These are phyloP conservation scores for Pogonocherus hispidulus DNA, from an alignment of 2,888 invertebrate species.

Conservation along the genomic window DNA sequence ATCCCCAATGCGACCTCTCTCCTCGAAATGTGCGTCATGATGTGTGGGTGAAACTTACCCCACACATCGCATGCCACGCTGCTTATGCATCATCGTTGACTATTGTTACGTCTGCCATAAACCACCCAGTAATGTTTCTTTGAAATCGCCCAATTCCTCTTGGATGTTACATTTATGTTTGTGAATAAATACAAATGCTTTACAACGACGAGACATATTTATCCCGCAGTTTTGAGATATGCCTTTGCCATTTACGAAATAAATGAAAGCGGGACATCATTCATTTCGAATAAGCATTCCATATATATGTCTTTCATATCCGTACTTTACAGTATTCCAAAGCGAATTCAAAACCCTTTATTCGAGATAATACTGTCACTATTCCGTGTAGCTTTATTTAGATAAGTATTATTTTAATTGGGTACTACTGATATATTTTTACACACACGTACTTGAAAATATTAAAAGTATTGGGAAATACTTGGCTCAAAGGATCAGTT, in stretches of 20 bases:
- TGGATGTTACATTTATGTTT: slow-evolving; percentile 17
- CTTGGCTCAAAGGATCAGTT: too few relatives aligned
- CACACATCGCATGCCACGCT: slow-evolving; percentile 20
- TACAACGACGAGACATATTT: background rate
- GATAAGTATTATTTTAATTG: too few relatives aligned
- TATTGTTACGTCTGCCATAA: slow-evolving; percentile 27
- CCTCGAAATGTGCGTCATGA: slow-evolving; percentile 41
- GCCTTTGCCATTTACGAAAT: background rate
- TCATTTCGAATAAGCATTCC: background rate
- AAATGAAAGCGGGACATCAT: background rate
- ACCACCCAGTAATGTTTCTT: slow-evolving; percentile 26
- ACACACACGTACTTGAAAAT: too few relatives aligned
- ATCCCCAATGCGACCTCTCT: slow-evolving; percentile 38
- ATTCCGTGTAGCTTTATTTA: too few relatives aligned
- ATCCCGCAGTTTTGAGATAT: background rate
- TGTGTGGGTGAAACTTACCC: slow-evolving; percentile 30
- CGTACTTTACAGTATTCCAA: too few relatives aligned
- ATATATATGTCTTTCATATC: background rate
- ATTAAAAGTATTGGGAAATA: too few relatives aligned
- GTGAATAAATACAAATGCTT: slow-evolving; percentile 11
- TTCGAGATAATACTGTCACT: too few relatives aligned
- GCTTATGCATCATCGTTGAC: slow-evolving; percentile 33
- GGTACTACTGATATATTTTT: too few relatives aligned
- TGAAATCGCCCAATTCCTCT: slow-evolving; percentile 26
- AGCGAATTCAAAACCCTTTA: too few relatives aligned